A percentile compares a stretch with the other conserved stretches of the same genome.
phyloP scores from a whole-genome alignment of 1,140 invertebrate species.

The Heliconius himera region DNA sequence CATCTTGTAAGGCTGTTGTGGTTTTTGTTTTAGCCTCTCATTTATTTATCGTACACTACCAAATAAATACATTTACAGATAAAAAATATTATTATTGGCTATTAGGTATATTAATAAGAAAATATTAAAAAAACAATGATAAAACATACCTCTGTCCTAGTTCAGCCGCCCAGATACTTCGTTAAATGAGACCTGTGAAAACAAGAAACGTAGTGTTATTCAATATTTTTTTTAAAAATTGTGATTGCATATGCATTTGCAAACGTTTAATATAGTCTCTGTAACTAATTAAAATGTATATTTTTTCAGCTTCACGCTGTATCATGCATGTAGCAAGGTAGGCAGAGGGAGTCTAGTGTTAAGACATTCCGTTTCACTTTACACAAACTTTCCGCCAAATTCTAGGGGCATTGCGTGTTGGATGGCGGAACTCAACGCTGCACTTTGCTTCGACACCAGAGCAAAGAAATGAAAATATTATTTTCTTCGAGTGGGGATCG shows the following conservation, averaged over 20 bases:
- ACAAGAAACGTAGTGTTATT: constrained; percentile 40
- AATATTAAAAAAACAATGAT: neutral
- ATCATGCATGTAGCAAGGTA: too few relatives aligned
- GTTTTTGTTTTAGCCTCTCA: neutral
- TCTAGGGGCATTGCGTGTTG: too few relatives aligned
- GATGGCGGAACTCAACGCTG: too few relatives aligned
- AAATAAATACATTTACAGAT: neutral
- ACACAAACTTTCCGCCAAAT: too few relatives aligned
- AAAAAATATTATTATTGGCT: neutral
- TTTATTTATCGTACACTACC: neutral
- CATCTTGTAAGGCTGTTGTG: constrained; percentile 18
- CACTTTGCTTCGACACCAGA: too few relatives aligned
- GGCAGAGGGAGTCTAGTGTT: too few relatives aligned
- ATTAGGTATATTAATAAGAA: neutral
- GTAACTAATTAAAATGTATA: neutral
- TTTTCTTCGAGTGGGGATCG: too few relatives aligned
- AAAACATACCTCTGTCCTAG: constrained; percentile 64
- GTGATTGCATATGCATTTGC: neutral
- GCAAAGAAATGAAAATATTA: too few relatives aligned
- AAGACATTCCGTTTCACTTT: too few relatives aligned
- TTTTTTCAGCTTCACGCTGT: too few relatives aligned
- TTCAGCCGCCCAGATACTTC: constrained; percentile 64
- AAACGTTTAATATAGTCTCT: neutral
- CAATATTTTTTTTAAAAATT: neutral
- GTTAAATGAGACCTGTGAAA: constrained; percentile 66